Conservation (phyloP, 2,113 vertebrate genomes). For the Mohoua ochrocephala region DNA sequence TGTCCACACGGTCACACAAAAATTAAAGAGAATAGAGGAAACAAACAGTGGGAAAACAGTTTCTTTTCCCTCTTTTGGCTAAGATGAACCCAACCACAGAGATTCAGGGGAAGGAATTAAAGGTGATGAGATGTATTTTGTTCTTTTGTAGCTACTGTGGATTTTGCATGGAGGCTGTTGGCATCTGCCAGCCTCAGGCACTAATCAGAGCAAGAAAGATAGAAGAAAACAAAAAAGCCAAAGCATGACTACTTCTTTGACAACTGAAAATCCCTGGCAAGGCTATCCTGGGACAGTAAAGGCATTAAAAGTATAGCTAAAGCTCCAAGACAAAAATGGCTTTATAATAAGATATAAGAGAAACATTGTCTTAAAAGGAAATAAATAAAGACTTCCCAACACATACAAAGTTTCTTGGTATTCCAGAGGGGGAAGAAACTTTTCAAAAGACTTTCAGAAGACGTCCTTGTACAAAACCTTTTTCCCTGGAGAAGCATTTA, state of each 20-base stretch:
- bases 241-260: neutral
- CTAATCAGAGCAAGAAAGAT: neutral
- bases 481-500: neutral
- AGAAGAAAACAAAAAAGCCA: neutral
- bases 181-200: neutral
- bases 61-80: neutral
- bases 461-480: neutral
- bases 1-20: neutral
- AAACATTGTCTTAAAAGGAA: neutral
- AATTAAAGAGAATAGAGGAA: neutral
- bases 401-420: neutral
- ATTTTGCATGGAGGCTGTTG: neutral
- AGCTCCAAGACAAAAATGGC: neutral
- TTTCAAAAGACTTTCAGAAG: neutral
- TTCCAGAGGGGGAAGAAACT: neutral
- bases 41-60: neutral
- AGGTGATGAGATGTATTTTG: neutral
- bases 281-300: neutral
- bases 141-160: neutral
- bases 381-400: neutral
- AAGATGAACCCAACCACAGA: neutral
- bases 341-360: neutral
- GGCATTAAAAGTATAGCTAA: neutral
- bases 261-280: neutral
- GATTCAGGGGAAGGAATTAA: neutral